Conservation (phyloP, 2,888 invertebrate species). For the Conistra vaccinii region DNA sequence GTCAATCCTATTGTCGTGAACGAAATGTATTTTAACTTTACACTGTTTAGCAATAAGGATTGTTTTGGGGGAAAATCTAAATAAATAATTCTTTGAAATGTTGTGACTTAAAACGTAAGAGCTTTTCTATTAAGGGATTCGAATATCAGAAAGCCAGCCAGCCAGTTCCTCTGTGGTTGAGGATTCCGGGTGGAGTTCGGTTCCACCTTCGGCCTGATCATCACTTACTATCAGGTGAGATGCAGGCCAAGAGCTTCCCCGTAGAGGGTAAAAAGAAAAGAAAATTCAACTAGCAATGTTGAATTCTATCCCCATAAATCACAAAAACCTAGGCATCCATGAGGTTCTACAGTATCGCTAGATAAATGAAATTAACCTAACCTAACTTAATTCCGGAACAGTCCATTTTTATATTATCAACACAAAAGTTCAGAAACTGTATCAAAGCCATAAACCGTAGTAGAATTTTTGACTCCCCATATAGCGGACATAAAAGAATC, state of each 20-base stretch:
- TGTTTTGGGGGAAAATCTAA: not conserved
- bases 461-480: slow-evolving; percentile 45
- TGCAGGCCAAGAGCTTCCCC: no score
- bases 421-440: slow-evolving; percentile 30
- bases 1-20: slow-evolving; percentile 54
- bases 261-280: no score
- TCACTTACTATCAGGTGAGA: no score
- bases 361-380: not conserved
- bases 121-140: not conserved
- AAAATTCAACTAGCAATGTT: no score
- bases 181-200: no score
- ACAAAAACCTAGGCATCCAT: not conserved
- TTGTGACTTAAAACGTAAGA: not conserved
- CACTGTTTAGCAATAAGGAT: slow-evolving; percentile 18
- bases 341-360: not conserved
- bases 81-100: not conserved
- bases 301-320: not conserved
- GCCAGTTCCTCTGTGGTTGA: no score
- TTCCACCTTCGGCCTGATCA: no score
- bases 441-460: slow-evolving; percentile 48
- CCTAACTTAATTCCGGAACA: slow-evolving; percentile 9
- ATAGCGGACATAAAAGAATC: slow-evolving; percentile 68
- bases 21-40: slow-evolving; percentile 38
- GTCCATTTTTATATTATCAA: slow-evolving; percentile 25
- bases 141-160: no score